Evolutionary conservation across 2,113 vertebrate species (phyloP), one percentile per base, ranked within the genome.

Genomic region (Oriolus oriolus): DNA sequence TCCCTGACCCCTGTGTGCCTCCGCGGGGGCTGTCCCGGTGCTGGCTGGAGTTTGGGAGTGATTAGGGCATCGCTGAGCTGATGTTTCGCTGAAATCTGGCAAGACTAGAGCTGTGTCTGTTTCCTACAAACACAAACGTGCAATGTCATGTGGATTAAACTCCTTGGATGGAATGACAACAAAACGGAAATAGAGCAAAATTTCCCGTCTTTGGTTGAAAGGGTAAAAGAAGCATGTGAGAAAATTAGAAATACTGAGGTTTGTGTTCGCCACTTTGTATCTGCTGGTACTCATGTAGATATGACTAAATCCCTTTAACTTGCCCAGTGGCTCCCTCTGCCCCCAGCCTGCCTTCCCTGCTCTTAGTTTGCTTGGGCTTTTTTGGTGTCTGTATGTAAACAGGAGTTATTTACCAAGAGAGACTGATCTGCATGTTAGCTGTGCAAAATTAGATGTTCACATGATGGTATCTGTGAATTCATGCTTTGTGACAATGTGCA

Each of bases 51-150:
- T 6, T 13, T 2, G 54, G 15, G 8, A 37, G 31, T 0, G 2
- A 3, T 18, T 2, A 1, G 11, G 18, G 39, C 7, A 0, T 24
- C 5, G 6, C 1, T 9, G 10, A 13, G 35, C 1, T n/a, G 3
- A 7, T 3, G 37, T 5, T 65, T 31, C 1, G 6, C 23, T 2
- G 19, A 22, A 53, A 19, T n/a, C 37, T n/a, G 44, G 2, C 33
- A 3, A 26, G 64, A 37, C 26, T 27, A 9, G 20, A 16, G 2
- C 7, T 3, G 1, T 12, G 2, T 9, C 11, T 9, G 12, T 23
- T 66, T 42, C 9, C 11, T 21, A 4, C 28, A 10, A 53, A 14
- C 4, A 5, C 16, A 8, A 17, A 7, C 0, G 7, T 11, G 44
- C 28, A 68, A 7, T 3, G 2, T 12, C 15, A 0, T 1, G 26